A percentile compares a stretch with the other conserved stretches of the same genome.
phyloP scores from a whole-genome alignment of 2,797 vertebrate species.

The Petrocephalus sullivani region DNA sequence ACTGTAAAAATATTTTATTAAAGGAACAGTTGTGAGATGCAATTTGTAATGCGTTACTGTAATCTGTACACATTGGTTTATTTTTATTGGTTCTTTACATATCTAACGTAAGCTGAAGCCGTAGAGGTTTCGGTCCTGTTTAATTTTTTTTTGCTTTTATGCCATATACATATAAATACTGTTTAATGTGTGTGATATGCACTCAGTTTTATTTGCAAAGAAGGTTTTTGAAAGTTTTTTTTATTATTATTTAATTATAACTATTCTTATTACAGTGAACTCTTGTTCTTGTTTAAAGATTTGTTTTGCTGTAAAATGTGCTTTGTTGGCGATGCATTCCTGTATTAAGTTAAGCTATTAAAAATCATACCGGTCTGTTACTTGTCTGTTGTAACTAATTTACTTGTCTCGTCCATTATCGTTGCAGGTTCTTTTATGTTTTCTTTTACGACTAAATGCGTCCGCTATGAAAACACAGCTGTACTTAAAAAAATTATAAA shows the following conservation, averaged over 20 bases:
- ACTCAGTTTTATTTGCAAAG: slow-evolving; percentile 57
- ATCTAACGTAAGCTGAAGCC: background rate
- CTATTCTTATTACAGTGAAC: slow-evolving; percentile 53
- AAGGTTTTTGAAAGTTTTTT: slow-evolving; percentile 61
- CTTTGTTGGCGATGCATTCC: slow-evolving; percentile 38
- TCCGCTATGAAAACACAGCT: background rate
- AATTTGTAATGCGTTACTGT: slow-evolving; percentile 24
- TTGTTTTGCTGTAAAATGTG: slow-evolving; percentile 41
- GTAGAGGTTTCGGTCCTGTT: slow-evolving; percentile 11
- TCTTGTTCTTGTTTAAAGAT: slow-evolving; percentile 33
- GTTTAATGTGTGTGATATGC: slow-evolving; percentile 59
- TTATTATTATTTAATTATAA: slow-evolving; percentile 68
- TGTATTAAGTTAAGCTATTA: slow-evolving; percentile 37
- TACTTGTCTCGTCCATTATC: background rate
- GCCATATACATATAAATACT: slow-evolving; percentile 58
- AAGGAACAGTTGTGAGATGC: slow-evolving; percentile 35
- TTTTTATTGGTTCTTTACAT: slow-evolving; percentile 8
- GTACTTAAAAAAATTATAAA: background rate
- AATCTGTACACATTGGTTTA: background rate
- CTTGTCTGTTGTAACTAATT: background rate
- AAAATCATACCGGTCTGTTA: slow-evolving; percentile 8
- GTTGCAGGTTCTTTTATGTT: background rate
- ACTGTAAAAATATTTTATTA: slow-evolving; percentile 3
- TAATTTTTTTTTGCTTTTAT: slow-evolving; percentile 49
- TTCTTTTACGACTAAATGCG: background rate